Conservation (phyloP, 30 jellyfish, hydroid and myxozoan genomes). For the Turritopsis dohrnii region DNA sequence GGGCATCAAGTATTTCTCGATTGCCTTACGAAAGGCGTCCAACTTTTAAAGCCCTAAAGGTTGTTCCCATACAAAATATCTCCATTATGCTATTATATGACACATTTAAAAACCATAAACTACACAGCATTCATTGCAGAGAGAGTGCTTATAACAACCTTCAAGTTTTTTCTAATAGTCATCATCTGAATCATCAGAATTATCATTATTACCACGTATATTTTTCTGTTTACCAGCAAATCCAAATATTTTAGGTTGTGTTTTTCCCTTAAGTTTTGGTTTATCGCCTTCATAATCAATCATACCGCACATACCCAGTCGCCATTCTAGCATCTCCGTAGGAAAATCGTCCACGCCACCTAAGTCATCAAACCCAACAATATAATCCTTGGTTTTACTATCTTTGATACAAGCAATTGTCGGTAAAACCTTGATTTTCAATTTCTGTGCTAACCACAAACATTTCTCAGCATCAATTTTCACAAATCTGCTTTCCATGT, state of each 20-base stretch:
- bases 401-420: conserved; percentile 77
- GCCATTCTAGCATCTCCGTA: conserved; percentile 98
- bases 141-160: neutral
- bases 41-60: too few species aligned
- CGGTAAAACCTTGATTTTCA: conserved; percentile 80
- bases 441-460: conserved; percentile 81
- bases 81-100: neutral
- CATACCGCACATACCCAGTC: conserved; percentile 83
- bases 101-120: neutral
- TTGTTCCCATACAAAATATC: too few species aligned
- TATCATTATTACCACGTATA: conserved; percentile 60
- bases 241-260: conserved; percentile 43
- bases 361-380: conserved; percentile 95
- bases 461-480: conserved; percentile 91
- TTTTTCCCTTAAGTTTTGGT: conserved; percentile 56
- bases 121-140: neutral
- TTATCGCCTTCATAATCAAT: conserved; percentile 83
- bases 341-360: conserved; percentile 99
- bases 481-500: conserved; percentile 72
- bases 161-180: neutral
- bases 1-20: too few species aligned
- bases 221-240: conserved; percentile 65
- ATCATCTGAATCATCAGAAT: conserved; percentile 68
- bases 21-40: too few species aligned
- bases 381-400: conserved; percentile 86